phyloP scores from a whole-genome alignment of 2,113 vertebrate genomes.

The Fregetta grallaria region DNA sequence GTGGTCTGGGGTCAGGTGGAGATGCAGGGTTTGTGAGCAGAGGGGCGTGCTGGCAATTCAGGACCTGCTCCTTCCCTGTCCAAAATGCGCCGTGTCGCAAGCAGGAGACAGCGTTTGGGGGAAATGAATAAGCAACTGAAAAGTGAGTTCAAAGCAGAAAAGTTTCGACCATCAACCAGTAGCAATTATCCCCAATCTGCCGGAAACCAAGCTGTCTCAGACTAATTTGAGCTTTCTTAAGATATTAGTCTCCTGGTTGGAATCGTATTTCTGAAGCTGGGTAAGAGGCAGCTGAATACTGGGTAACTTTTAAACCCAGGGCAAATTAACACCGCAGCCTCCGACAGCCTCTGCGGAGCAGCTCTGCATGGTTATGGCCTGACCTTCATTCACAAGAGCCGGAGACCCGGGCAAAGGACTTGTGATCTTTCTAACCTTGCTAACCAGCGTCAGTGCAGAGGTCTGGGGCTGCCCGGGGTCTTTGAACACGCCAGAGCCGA shows the following conservation, averaged over 20 bases:
- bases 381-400: neutral
- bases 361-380: neutral
- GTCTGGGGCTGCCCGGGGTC: neutral
- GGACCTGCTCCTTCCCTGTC: neutral
- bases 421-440: neutral
- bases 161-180: neutral
- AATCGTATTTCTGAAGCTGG: slow-evolving; percentile 2
- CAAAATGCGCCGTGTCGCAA: neutral
- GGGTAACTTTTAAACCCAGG: neutral
- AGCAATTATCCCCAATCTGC: slow-evolving; percentile 9
- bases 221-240: slow-evolving; percentile 8
- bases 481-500: neutral
- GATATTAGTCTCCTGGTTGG: neutral
- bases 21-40: neutral
- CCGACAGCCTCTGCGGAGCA: neutral
- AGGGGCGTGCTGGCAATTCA: neutral
- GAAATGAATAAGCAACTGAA: neutral
- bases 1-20: rapidly evolving
- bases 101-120: neutral
- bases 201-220: slow-evolving; percentile 5
- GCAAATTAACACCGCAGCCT: neutral
- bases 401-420: neutral
- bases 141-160: neutral
- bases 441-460: neutral
- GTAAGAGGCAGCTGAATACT: neutral